These are phyloP conservation scores for Choloepus hoffmanni DNA, from an alignment of 2,113 vertebrate genomes.

Conservation along the genomic window DNA sequence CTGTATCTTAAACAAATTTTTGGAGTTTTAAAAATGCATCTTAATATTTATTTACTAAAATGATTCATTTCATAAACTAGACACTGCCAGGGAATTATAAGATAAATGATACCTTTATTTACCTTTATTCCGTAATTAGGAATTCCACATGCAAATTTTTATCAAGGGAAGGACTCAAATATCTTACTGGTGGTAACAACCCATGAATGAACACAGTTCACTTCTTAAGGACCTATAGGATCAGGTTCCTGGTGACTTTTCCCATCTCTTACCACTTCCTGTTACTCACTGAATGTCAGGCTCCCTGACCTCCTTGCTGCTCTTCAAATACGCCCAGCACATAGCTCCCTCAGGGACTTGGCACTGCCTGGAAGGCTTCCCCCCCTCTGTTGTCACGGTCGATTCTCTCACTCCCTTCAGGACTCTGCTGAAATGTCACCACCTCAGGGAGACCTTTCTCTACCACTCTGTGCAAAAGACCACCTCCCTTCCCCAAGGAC, in stretches of 20 bases:
- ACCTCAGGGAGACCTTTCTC: not conserved
- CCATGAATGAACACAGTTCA: not conserved
- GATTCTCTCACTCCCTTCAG: not conserved
- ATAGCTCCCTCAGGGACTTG: not conserved
- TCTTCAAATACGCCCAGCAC: not conserved
- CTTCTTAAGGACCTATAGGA: not conserved
- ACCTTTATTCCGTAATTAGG: not conserved
- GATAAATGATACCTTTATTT: not conserved
- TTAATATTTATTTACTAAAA: constrained; percentile 26
- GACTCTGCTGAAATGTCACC: not conserved
- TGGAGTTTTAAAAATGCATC: not conserved
- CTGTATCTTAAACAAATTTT: not conserved
- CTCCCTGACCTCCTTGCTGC: not conserved
- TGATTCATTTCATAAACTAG: constrained; percentile 37
- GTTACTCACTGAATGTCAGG: not conserved
- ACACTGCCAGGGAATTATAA: not conserved
- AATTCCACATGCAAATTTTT: not conserved
- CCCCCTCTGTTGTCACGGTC: not conserved
- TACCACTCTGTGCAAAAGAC: not conserved
- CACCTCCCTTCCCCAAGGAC: not conserved
- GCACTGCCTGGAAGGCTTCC: not conserved
- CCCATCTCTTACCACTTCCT: not conserved
- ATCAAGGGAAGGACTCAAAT: not conserved
- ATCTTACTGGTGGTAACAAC: not conserved
- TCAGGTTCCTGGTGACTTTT: not conserved